Conservation (phyloP, 2,888 invertebrate genomes). For the Cephus spinipes region DNA sequence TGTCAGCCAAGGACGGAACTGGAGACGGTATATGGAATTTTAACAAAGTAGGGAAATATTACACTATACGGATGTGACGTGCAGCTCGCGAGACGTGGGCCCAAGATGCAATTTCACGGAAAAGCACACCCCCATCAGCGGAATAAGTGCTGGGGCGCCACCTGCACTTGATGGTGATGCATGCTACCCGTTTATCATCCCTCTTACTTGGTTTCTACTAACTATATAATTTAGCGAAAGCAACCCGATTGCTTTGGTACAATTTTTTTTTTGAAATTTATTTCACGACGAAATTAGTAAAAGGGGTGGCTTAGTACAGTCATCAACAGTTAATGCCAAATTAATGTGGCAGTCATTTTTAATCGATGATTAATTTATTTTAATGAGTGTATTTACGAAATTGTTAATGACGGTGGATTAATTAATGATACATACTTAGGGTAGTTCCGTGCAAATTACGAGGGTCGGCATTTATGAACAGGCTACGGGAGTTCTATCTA, state of each 20-base stretch:
- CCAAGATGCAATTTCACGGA: conserved; percentile 31
- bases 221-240: not conserved
- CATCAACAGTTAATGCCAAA: not conserved
- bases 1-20: not conserved
- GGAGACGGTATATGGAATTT: not conserved
- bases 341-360: not conserved
- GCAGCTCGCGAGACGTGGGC: not conserved
- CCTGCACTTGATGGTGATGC: conserved; percentile 60
- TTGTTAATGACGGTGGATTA: not conserved
- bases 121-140: conserved; percentile 41
- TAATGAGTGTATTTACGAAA: not conserved
- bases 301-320: not conserved
- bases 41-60: not conserved
- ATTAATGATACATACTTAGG: not conserved
- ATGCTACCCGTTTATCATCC: conserved; percentile 58
- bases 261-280: not conserved
- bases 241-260: not conserved
- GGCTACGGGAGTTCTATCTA: conserved; percentile 50
- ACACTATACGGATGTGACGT: not conserved
- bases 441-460: not conserved
- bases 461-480: not conserved
- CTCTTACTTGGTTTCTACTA: conserved; percentile 48
- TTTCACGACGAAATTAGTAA: not conserved
- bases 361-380: not conserved
- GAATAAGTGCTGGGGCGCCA: conserved; percentile 57